Conservation (phyloP, 2,888 invertebrate genomes). For the Drosophila ezoana region DNA sequence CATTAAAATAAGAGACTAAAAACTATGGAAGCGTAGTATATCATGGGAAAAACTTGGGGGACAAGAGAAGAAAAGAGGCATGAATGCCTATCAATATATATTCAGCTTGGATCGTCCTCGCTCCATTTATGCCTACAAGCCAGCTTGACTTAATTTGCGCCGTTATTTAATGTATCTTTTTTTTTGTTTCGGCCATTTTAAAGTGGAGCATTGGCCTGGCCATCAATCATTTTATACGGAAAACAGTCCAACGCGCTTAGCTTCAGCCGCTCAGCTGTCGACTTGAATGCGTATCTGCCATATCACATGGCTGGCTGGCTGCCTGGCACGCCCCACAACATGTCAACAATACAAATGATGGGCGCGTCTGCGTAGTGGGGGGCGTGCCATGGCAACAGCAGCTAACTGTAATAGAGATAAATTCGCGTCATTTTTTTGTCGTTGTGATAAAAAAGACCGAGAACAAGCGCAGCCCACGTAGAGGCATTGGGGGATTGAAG, state of each 20-base stretch:
- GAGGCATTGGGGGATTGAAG: constrained; percentile 5
- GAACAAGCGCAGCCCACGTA: constrained; percentile 13
- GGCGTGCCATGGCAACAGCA: constrained; percentile 58
- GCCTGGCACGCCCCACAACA: constrained; percentile 32
- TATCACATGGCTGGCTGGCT: constrained; percentile 51
- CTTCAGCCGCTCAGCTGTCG: constrained; percentile 63
- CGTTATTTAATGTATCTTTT: constrained; percentile 53
- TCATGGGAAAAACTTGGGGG: too few relatives aligned
- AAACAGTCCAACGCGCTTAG: constrained; percentile 43
- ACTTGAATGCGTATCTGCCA: constrained; percentile 66
- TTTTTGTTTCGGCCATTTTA: constrained; percentile 55
- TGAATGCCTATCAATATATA: too few relatives aligned
- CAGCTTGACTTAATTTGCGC: constrained; percentile 46
- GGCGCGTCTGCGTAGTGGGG: constrained; percentile 54
- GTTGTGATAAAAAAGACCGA: constrained; percentile 58
- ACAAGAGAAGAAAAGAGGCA: too few relatives aligned
- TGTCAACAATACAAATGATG: constrained; percentile 80
- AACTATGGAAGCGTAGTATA: too few relatives aligned
- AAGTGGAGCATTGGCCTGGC: constrained; percentile 67
- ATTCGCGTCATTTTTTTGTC: constrained; percentile 76
- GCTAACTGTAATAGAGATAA: constrained; percentile 80
- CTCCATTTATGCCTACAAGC: too few relatives aligned
- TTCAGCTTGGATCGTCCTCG: too few relatives aligned
- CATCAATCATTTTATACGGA: constrained; percentile 70
- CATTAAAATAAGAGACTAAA: constrained; percentile 1